These are phyloP conservation scores for Drosophila ustulata DNA, from an alignment of 2,888 invertebrate genomes.

Conservation along the genomic window DNA sequence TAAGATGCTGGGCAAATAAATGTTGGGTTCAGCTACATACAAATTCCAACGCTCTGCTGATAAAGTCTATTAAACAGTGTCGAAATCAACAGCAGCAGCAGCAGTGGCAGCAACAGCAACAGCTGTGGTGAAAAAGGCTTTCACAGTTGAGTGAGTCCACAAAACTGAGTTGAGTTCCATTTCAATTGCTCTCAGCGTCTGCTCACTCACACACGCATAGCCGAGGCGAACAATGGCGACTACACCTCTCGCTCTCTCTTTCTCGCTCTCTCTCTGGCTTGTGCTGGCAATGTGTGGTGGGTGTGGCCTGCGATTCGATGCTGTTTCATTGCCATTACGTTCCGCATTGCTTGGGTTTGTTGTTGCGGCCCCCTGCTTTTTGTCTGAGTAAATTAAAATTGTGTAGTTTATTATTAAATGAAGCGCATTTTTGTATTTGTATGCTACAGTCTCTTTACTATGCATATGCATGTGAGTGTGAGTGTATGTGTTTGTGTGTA, in stretches of 20 bases:
- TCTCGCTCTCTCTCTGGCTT: slow-evolving; percentile 14
- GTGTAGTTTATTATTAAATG: slow-evolving; percentile 84
- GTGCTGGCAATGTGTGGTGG: slow-evolving; percentile 32
- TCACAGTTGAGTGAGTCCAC: slow-evolving; percentile 22
- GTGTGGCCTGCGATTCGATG: slow-evolving; percentile 54
- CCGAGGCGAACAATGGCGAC: slow-evolving; percentile 68
- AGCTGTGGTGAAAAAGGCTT: slow-evolving; percentile 62
- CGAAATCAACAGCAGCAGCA: slow-evolving; percentile 54
- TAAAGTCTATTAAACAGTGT: slow-evolving; percentile 65
- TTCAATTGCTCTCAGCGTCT: slow-evolving; percentile 31
- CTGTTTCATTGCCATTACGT: slow-evolving; percentile 51
- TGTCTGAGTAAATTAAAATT: slow-evolving; percentile 83
- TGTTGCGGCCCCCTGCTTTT: slow-evolving; percentile 32
- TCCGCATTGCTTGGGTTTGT: slow-evolving; percentile 39
- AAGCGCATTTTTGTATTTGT: slow-evolving; percentile 79
- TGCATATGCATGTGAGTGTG: slow-evolving; percentile 14
- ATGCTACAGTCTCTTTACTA: slow-evolving; percentile 42
- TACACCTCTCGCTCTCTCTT: slow-evolving; percentile 29
- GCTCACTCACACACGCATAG: slow-evolving; percentile 21
- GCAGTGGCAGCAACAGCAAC: slow-evolving; percentile 52
- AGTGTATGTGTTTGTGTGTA: slow-evolving; percentile 12
- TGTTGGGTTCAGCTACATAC: neutral
- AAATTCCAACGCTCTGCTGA: slow-evolving; percentile 5
- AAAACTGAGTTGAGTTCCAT: slow-evolving; percentile 31
- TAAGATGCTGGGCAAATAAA: slow-evolving; percentile 58